Evolutionary conservation across 2,888 invertebrate genomes (phyloP), one percentile per base, ranked within the genome.

Genomic region (Lithophane leautieri): DNA sequence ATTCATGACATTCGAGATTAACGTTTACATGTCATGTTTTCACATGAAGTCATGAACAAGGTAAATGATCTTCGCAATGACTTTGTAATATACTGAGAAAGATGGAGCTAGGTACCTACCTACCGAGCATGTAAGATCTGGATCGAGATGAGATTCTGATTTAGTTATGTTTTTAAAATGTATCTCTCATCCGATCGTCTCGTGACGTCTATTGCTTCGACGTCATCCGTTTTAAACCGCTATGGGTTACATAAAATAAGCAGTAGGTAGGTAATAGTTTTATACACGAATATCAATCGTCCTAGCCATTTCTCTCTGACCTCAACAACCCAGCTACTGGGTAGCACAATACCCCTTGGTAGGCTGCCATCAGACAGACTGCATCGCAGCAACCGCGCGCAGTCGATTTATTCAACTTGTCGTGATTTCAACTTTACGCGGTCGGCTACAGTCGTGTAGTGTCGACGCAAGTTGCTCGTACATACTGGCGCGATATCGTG

Each of bases 41-140:
- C 14, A 50, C 14, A 66, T 16, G 14, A 16, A 34, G 50, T 34
- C 54, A 56, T 56, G 25, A 34, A 19, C 1, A 34, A 66, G 66
- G 34, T 66, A 50, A 66, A 66, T 34, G 14, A 66, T 66, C 50
- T 50, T 50, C 50, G 28, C 8, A 22, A 34, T 66, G 28, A n/a
- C 50, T 19, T 22, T 1, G 11, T 25, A 22, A 14, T 8, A 19
- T 12, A 50, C 28, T 47, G 47, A 22, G 22, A 50, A 22, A 28
- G 9, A 25, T 34, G 28, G 11, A n/a, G 4, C 8, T 22, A 28
- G 4, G 19, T 11, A 34, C 34, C 4, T 42, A 42, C 42, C 9
- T 9, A 42, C 42, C 2, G 19, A 28, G 58, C 25, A 28, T 28
- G 16, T 62, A 9, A 62, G n/a, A n/a, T 40, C n/a, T 22, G 4